These are phyloP conservation scores for Gallirallus australis DNA, from an alignment of 2,797 vertebrate species.

Conservation along the genomic window DNA sequence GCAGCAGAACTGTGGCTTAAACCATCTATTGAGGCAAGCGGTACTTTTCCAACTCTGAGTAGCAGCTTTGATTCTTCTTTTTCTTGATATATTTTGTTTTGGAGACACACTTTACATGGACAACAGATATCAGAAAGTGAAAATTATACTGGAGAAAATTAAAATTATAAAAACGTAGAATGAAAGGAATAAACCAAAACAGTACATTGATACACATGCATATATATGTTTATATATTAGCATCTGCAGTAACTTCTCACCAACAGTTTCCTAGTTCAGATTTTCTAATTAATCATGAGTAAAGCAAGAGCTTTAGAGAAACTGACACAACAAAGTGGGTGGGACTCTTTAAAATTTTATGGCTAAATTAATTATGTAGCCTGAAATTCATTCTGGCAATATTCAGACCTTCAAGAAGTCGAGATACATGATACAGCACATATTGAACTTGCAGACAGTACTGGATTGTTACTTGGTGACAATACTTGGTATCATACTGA, in stretches of 20 bases:
- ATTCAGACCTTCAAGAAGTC: not conserved
- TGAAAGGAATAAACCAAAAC: not conserved
- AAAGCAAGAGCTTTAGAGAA: not conserved
- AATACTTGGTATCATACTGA: not conserved
- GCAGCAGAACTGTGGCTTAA: constrained; percentile 23
- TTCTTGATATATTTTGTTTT: not conserved
- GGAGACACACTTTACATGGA: not conserved
- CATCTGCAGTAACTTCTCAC: not conserved
- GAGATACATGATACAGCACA: no score
- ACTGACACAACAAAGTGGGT: not conserved
- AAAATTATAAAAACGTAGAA: not conserved
- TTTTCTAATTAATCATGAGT: not conserved
- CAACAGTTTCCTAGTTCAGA: not conserved
- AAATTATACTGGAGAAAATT: not conserved
- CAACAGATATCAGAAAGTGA: not conserved
- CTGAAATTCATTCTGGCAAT: not conserved
- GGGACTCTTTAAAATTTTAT: not conserved
- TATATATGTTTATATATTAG: not conserved
- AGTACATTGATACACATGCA: not conserved
- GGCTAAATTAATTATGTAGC: not conserved
- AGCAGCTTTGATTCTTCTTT: not conserved
- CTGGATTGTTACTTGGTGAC: not conserved
- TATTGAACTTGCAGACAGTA: not conserved
- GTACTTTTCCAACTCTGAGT: not conserved
- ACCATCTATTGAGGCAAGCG: not conserved